Base-by-base conservation (phyloP, 1,140 invertebrate genomes). In the Neodiprion virginianus region DNA sequence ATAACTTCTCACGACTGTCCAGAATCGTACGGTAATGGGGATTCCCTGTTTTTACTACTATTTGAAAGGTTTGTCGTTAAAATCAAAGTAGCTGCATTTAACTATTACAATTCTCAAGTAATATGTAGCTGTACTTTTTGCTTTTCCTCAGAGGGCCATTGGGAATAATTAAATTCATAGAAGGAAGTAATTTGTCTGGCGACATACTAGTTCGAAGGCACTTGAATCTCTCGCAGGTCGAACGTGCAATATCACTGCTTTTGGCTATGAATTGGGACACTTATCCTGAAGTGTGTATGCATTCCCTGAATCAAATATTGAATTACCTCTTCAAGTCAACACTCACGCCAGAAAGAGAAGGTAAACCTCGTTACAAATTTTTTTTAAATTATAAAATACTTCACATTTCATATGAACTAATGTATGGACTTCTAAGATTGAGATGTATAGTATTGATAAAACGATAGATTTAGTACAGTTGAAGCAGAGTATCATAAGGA, bases 221-320 rank as follows among this genome's bases (percentile, higher is more conserved):
- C 84, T 86, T 95, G 67, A 90, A 90, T 68, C 81, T 91, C 47
- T 89, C 89, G 69, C 91, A 93, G 79, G 85, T 92, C 9, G 92
- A 94, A 76, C 91, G 92, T 82, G 94, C 94, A 1, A 91, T 95
- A 10, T 92, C 92, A 77, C 83, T 96, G 23, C 84, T 95, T 21
- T 81, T 92, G 11, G 90, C 90, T 14, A 87, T 94, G 78, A 93
- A 93, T 85, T 95, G 94, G 94, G 93, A 95, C 79, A 91, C 88
- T 8, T 91, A 93, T 81, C 91, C 94, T 4, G 87, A 90, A 74
- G 86, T 89, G 49, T 94, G 93, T 79, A 92, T 95, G 79, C 89
- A 91, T 48, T 91, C 92, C 53, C 86, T 96, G 10, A 93, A 94
- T 76, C 90, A 91, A 78, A 94, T 96, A 76, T 89, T 93, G 10